phyloP scores from a whole-genome alignment of 2,797 vertebrate genomes.

The Arnoldichthys spilopterus region DNA sequence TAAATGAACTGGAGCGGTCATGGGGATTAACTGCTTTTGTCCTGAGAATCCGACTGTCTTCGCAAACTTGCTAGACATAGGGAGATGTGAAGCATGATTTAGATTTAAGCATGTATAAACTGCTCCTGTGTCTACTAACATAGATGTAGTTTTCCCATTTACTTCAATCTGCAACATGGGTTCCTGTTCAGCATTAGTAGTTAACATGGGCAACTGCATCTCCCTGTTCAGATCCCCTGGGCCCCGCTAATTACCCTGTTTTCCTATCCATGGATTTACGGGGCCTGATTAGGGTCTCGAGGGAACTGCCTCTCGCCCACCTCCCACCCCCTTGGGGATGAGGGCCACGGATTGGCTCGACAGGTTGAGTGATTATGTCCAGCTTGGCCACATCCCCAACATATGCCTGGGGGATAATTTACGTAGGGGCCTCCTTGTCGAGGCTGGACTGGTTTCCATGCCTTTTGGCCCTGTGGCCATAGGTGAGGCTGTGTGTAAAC shows the following conservation, averaged over 20 bases:
- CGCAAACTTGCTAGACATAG: too few relatives aligned
- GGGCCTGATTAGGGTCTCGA: background rate
- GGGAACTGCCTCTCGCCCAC: too few relatives aligned
- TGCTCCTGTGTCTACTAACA: background rate
- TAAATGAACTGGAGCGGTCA: background rate
- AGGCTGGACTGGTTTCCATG: background rate
- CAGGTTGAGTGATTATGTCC: background rate
- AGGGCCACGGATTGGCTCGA: background rate
- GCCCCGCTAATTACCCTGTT: background rate
- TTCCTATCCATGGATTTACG: background rate
- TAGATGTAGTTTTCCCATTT: background rate
- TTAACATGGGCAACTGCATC: background rate
- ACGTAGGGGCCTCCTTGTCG: background rate
- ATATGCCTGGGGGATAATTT: background rate
- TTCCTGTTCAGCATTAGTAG: too few relatives aligned
- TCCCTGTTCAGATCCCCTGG: background rate
- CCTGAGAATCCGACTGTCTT: too few relatives aligned
- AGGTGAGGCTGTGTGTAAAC: too few relatives aligned
- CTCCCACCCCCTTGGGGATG: background rate
- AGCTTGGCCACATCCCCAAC: background rate
- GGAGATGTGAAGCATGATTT: too few relatives aligned
- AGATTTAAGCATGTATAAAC: too few relatives aligned
- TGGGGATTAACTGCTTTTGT: too few relatives aligned
- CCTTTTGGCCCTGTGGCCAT: background rate
- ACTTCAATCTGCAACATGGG: background rate